Base-by-base conservation (phyloP, 2,797 vertebrate genomes). In the Melanotaenia parkinsoni region DNA sequence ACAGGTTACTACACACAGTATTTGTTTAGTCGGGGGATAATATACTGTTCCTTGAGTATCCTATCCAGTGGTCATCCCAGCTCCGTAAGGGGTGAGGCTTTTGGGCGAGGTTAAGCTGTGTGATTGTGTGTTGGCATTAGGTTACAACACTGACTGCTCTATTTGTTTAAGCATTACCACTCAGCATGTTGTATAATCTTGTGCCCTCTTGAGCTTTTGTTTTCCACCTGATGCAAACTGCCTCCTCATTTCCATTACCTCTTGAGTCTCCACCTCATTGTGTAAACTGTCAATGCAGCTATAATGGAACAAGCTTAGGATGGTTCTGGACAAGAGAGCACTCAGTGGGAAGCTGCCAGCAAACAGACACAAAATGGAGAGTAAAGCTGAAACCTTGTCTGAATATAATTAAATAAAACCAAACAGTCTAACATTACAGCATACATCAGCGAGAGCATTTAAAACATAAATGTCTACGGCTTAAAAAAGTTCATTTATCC, bases 171-270 rank as follows among this genome's bases (percentile, higher is more conserved):
- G 74, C 62, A 63, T 85, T 77, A 14, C 76, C 24, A 54, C 54
- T 64, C 58, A 47, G 57, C 70, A 77, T 77, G 77, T 88, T 90
- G 74, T 50, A 77, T 79, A 84, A 81, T 66, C 58, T 76, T 64
- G 54, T 35, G 61, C 72, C 66, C 62, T 79, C 75, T 83, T 79
- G 20, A 83, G 77, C 81, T 82, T 88, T 90, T 91, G 81, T 88
- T 81, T 67, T 63, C 61, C 57, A 70, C 58, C 78, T 69, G 66
- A 88, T 87, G 89, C 88, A 91, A 92, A 90, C 57, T 74, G 60
- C 67, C 43, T 32, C 58, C 68, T 89, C 58, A 88, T 93, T 91
- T 92, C 70, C 81, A 87, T 81, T 38, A 16, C 62, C 32, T 71
- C 69, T 72, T 54, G 9, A 69, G 56, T 73, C 83, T 66, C 73